Conservation (phyloP, 2,113 vertebrate genomes). For the Clarias macrocephalus region DNA sequence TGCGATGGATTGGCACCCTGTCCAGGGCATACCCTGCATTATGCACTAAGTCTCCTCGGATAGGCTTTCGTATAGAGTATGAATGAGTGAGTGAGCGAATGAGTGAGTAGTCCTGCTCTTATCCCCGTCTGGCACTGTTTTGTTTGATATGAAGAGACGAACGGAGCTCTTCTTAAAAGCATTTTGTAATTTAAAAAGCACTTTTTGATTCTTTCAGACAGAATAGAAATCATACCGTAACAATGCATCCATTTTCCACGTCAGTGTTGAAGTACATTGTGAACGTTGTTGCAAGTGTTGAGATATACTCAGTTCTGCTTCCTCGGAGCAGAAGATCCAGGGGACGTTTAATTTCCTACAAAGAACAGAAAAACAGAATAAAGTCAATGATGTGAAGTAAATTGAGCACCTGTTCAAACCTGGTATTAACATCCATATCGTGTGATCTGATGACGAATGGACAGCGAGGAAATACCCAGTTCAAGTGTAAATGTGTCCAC, state of each 20-base stretch:
- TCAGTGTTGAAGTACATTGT: constrained; percentile 39
- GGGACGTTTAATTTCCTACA: constrained; percentile 31
- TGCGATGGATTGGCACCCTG: too few species aligned
- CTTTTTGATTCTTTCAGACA: neutral
- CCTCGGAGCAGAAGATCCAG: constrained; percentile 56
- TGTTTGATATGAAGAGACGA: neutral
- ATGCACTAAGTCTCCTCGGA: too few species aligned
- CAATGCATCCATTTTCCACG: constrained; percentile 56
- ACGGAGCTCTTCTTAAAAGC: neutral
- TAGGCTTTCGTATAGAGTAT: too few species aligned
- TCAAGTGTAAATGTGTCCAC: neutral
- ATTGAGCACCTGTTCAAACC: neutral
- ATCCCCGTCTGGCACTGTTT: neutral
- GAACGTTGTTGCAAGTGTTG: constrained; percentile 25
- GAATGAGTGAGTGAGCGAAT: too few species aligned
- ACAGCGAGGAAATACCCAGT: neutral
- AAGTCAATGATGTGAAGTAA: neutral
- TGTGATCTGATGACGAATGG: neutral
- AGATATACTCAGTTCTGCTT: constrained; percentile 49
- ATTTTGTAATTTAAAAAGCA: neutral
- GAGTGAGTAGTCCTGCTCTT: too few species aligned
- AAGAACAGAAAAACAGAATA: neutral
- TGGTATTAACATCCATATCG: neutral
- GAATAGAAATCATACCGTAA: constrained; percentile 59
- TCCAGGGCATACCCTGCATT: too few species aligned